A percentile compares a stretch with the other conserved stretches of the same genome.
Evolutionary conservation across 64 coral and sea anemone species (phyloP).

Genomic region (Porites lutea): DNA sequence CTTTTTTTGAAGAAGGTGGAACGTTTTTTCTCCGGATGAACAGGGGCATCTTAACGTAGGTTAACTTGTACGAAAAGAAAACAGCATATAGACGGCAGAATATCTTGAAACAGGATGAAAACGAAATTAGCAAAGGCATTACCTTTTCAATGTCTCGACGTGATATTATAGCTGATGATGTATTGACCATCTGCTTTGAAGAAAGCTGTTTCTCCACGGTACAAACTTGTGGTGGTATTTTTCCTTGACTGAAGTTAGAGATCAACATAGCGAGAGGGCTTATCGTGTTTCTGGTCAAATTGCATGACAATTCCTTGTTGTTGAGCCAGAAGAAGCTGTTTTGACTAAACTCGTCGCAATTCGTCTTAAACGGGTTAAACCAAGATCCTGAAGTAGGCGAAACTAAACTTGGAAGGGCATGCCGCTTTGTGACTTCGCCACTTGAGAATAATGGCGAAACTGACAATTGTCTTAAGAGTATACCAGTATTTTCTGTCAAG

Average conservation of each 20-base stretch:
- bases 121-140: too few species aligned
- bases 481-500: not conserved
- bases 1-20: too few species aligned
- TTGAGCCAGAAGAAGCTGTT: not conserved
- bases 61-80: too few species aligned
- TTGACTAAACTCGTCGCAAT: not conserved
- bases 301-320: not conserved
- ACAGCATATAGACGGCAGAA: too few species aligned
- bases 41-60: too few species aligned
- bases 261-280: constrained; percentile 42
- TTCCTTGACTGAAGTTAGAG: not conserved
- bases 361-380: constrained; percentile 11
- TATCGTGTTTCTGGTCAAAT: not conserved
- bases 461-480: not conserved
- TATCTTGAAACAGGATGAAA: too few species aligned
- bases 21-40: too few species aligned
- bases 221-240: not conserved
- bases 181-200: constrained; percentile 3
- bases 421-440: not conserved
- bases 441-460: not conserved
- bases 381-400: not conserved
- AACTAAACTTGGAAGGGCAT: not conserved
- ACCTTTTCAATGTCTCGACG: constrained; percentile 40
- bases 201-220: not conserved
- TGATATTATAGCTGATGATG: constrained; percentile 23